phyloP scores from a whole-genome alignment of 2,888 invertebrate genomes.

The Kuschelorhynchus macadamiae region DNA sequence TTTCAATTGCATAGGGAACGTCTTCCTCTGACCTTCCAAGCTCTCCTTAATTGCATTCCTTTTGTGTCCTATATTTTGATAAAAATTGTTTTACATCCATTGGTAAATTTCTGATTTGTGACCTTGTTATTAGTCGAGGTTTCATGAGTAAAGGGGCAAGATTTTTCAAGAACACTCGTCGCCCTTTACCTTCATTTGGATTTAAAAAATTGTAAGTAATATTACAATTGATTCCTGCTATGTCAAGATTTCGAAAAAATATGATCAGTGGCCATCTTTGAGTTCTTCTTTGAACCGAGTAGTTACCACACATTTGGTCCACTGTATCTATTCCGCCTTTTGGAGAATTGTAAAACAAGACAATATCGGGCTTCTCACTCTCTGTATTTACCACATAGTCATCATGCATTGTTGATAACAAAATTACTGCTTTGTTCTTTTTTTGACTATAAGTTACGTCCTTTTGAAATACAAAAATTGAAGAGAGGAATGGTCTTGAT shows the following conservation, averaged over 20 bases:
- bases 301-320: constrained; percentile 57
- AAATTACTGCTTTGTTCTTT: constrained; percentile 45
- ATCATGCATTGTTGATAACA: constrained; percentile 23
- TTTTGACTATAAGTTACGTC: too few species aligned
- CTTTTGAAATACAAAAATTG: constrained; percentile 8
- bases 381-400: constrained; percentile 37
- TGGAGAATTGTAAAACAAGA: constrained; percentile 54
- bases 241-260: constrained; percentile 53
- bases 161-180: constrained; percentile 40
- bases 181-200: neutral
- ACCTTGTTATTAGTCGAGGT: constrained; percentile 43
- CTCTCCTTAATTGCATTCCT: constrained; percentile 16
- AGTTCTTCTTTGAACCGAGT: constrained; percentile 55
- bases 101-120: constrained; percentile 32
- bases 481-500: neutral
- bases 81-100: constrained; percentile 40
- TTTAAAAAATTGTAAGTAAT: neutral
- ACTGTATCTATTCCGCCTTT: constrained; percentile 58
- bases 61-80: constrained; percentile 34
- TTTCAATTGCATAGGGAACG: constrained; percentile 2
- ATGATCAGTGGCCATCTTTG: constrained; percentile 55
- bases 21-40: neutral
- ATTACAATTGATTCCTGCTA: constrained; percentile 32
- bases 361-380: constrained; percentile 50
- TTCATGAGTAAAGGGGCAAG: constrained; percentile 42